A percentile compares a stretch with the other conserved stretches of the same genome.
These are phyloP conservation scores for Epinephelus coioides DNA, from an alignment of 2,797 vertebrate species.

Conservation along the genomic window DNA sequence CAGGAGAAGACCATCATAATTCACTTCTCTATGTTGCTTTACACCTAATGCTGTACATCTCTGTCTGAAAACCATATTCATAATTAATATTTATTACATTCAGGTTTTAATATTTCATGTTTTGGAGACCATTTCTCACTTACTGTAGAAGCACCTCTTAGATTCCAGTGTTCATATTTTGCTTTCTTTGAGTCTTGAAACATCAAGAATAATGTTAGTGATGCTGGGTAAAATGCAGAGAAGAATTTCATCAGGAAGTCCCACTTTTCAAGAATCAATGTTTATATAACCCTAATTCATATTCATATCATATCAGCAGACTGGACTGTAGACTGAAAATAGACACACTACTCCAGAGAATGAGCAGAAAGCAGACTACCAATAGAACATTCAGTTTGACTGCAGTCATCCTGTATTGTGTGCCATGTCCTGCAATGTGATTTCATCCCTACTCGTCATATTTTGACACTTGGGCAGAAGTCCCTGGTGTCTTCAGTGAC, in stretches of 20 bases:
- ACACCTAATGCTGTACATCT: constrained; percentile 28
- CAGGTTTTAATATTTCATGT: constrained; percentile 53
- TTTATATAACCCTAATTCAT: constrained; percentile 54
- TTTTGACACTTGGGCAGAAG: too few relatives aligned
- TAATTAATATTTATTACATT: constrained; percentile 56
- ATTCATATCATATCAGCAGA: constrained; percentile 35
- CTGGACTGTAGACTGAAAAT: constrained; percentile 36
- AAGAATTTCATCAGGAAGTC: constrained; percentile 42
- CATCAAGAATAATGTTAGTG: not conserved
- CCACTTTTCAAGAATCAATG: constrained; percentile 31
- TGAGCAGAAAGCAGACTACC: constrained; percentile 19
- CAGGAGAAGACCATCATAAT: constrained; percentile 5
- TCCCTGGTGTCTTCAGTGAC: too few relatives aligned
- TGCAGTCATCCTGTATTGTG: constrained; percentile 11
- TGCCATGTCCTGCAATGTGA: not conserved
- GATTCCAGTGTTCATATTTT: constrained; percentile 16
- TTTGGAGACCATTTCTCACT: constrained; percentile 18
- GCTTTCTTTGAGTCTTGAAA: constrained; percentile 4
- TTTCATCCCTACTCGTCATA: too few relatives aligned
- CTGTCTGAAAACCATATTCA: constrained; percentile 38
- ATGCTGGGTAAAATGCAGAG: constrained; percentile 16
- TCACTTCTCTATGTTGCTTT: constrained; percentile 39
- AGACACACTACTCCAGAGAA: constrained; percentile 35
- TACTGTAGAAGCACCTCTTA: constrained; percentile 25
- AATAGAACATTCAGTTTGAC: constrained; percentile 12